A percentile compares a stretch with the other conserved stretches of the same genome.
Evolutionary conservation across 2,797 vertebrate species (phyloP).

Genomic region (Emydoidea blandingii): DNA sequence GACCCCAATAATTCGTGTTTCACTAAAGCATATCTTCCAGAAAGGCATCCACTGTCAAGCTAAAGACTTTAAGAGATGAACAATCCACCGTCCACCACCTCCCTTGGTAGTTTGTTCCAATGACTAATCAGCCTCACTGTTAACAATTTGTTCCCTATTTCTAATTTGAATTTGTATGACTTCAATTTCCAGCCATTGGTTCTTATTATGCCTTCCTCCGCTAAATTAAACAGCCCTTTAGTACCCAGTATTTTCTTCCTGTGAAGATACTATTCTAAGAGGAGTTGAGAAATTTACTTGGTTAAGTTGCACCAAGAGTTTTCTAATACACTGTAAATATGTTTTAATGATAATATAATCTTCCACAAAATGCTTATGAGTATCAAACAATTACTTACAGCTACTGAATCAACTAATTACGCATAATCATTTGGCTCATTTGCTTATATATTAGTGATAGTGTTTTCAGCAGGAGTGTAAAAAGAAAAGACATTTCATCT

Average conservation of each 20-base stretch:
- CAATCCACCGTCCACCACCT: not conserved
- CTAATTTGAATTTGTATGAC: not conserved
- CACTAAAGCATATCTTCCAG: not conserved
- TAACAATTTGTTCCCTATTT: not conserved
- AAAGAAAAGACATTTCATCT: slow-evolving; percentile 32
- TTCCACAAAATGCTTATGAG: slow-evolving; percentile 44
- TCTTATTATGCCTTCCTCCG: not conserved
- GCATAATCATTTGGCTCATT: slow-evolving; percentile 61
- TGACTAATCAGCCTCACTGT: not conserved
- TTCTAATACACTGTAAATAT: slow-evolving; percentile 51
- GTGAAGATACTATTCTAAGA: not conserved
- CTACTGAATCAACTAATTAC: slow-evolving; percentile 66
- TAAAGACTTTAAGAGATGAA: slow-evolving; percentile 24
- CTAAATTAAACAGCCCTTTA: not conserved
- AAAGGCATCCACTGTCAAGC: not conserved
- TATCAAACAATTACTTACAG: slow-evolving; percentile 63
- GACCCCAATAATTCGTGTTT: not conserved
- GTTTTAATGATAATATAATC: slow-evolving; percentile 57
- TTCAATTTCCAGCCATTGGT: not conserved
- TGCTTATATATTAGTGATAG: slow-evolving; percentile 33
- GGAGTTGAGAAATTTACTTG: slow-evolving; percentile 31
- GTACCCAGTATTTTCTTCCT: not conserved
- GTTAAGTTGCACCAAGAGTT: slow-evolving; percentile 34
- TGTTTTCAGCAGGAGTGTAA: slow-evolving; percentile 43
- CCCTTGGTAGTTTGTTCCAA: not conserved